Base-by-base conservation (phyloP, 2,113 vertebrate species). In the Rhinopomastus cyanomelas region DNA sequence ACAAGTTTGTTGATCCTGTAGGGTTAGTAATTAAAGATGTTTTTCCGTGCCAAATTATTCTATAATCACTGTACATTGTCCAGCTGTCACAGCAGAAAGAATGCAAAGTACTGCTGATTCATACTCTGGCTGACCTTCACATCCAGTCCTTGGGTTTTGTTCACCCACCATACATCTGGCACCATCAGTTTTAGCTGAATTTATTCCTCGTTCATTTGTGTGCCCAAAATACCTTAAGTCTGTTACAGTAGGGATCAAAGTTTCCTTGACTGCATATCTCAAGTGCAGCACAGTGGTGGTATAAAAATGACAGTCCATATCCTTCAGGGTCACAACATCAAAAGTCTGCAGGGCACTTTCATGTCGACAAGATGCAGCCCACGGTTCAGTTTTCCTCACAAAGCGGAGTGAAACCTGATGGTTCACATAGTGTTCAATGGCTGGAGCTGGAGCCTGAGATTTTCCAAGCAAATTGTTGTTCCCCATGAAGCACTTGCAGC, bases 1-100 rank as follows among this genome's bases (percentile, higher is more conserved):
- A 98, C 96, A 98, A 98, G 73, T 96, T 99, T 85, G 96, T 98
- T 75, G 98, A 99, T 89, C 98, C 98, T 21, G 98, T 98, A 57
- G 98, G 98, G 96, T 98, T 74, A 93, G 98, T 97, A 80, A 80
- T 68, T 71, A 60, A 91, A 57, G 25, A 71, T 27, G 19, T 22
- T 81, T 82, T 93, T 53, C 39, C 19, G 12, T 62, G 21, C 26
- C 53, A 76, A 75, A 64, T 74, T 74, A 26, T 90, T 76, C 49
- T 75, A 6, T 34, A 65, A 67, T 82, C 11, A n/a, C 12, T 7
- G 30, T 7, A 16, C 1, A 3, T 42, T 67, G 46, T 34, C 27
- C 42, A 64, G 26, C 44, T 74, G 49, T 51, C 12, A 26, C n/a
- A 62, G 29, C 6, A 65, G 52, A 66, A 46, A 83, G 39, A 68